These are phyloP conservation scores for Eurypyga helias DNA, from an alignment of 2,113 vertebrate species.

Conservation along the genomic window DNA sequence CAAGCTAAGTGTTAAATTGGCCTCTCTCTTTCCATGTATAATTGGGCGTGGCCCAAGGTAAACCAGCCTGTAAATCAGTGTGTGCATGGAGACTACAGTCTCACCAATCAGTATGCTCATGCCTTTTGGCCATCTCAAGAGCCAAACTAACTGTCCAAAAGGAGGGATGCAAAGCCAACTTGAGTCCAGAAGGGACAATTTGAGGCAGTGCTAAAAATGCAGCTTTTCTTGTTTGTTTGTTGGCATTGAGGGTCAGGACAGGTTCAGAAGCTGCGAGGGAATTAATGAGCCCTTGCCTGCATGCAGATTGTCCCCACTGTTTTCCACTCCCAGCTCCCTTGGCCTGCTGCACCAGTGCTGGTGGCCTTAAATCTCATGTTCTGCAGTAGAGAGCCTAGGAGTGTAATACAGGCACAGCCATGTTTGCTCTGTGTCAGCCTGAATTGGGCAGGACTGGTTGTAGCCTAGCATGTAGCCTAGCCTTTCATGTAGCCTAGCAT, in stretches of 20 bases:
- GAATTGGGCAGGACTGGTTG: background rate
- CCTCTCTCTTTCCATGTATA: background rate
- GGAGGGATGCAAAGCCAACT: background rate
- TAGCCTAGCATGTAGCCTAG: background rate
- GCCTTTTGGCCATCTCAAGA: background rate
- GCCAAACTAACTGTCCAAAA: background rate
- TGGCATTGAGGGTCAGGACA: background rate
- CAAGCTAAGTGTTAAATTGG: background rate
- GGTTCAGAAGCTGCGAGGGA: background rate
- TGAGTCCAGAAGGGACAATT: background rate
- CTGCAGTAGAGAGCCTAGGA: background rate
- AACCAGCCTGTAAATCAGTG: background rate
- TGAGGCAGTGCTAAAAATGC: background rate
- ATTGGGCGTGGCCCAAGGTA: background rate
- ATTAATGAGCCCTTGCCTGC: background rate
- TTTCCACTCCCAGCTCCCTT: background rate
- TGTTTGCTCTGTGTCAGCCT: background rate
- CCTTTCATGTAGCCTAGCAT: background rate
- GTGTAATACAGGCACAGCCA: accelerated
- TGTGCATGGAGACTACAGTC: background rate
- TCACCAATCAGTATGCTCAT: background rate
- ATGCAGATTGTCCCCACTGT: accelerated
- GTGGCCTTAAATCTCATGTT: background rate
- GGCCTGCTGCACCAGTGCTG: background rate
- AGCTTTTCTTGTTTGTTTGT: background rate